Percentiles rank a stretch among this genome's conserved stretches.
These are phyloP conservation scores for Channallabes apus DNA, from an alignment of 2,797 vertebrate genomes.

Conservation along the genomic window DNA sequence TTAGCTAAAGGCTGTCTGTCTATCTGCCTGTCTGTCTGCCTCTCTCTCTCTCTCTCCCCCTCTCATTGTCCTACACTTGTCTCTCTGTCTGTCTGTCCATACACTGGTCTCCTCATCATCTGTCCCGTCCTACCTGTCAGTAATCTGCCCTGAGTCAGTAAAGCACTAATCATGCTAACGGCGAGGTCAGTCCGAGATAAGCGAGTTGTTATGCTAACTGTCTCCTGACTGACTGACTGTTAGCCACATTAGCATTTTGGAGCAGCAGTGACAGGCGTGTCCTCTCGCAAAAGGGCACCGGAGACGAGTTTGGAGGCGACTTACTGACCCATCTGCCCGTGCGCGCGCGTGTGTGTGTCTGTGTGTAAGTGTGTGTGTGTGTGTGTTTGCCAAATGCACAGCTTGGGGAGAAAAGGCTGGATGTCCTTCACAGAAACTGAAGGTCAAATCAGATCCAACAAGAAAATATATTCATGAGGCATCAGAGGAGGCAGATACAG, in stretches of 20 bases:
- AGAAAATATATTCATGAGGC: background rate
- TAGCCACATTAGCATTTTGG: conserved; percentile 17
- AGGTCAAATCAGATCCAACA: conserved; percentile 17
- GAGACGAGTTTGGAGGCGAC: background rate
- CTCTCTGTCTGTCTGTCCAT: background rate
- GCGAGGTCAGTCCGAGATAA: background rate
- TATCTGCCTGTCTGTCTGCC: background rate
- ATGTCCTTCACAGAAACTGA: conserved; percentile 19
- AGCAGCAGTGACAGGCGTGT: background rate
- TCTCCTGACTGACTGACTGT: background rate
- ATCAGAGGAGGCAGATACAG: background rate
- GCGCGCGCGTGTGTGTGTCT: background rate
- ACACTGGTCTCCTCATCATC: background rate
- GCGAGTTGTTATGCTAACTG: background rate
- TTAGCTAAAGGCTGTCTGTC: background rate
- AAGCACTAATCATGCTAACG: background rate
- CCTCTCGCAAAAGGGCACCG: background rate
- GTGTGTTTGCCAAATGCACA: background rate
- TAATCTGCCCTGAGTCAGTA: background rate
- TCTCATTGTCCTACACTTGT: background rate
- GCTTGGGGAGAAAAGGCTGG: background rate
- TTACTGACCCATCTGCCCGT: background rate
- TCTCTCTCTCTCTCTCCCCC: background rate
- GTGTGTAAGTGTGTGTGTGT: background rate
- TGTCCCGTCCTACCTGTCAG: background rate